Percentiles rank a stretch among this genome's conserved stretches.
phyloP scores from a whole-genome alignment of 2,113 vertebrate species.

The Gasterosteus aculeatus region DNA sequence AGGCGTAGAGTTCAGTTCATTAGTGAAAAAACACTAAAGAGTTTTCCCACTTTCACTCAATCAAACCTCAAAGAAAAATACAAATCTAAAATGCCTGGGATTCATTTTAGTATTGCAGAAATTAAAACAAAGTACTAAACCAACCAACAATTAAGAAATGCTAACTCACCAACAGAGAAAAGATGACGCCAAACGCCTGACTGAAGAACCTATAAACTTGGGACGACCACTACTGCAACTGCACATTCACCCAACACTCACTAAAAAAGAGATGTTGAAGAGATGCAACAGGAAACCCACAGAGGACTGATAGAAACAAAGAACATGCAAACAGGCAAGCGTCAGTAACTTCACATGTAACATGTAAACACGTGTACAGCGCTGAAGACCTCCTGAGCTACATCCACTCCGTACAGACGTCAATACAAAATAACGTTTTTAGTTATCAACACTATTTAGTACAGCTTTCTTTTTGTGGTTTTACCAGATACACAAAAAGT shows the following conservation, averaged over 20 bases:
- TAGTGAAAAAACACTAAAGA: not conserved
- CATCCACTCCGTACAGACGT: too few relatives aligned
- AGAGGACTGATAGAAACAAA: conserved; percentile 5
- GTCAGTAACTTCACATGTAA: not conserved
- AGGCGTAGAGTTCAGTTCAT: not conserved
- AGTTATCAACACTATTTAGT: too few relatives aligned
- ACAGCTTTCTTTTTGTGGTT: too few relatives aligned
- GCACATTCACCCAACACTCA: not conserved
- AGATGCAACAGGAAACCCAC: conserved; percentile 54
- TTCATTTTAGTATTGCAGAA: not conserved
- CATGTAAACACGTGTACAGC: too few relatives aligned
- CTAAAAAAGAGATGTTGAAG: conserved; percentile 12
- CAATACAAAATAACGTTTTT: too few relatives aligned
- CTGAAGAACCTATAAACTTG: not conserved
- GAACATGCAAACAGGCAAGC: too few relatives aligned
- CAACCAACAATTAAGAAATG: not conserved
- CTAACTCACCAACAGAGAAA: conserved; percentile 48
- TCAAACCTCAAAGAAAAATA: not conserved
- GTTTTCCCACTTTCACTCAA: not conserved
- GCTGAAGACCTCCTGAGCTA: too few relatives aligned
- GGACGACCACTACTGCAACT: not conserved
- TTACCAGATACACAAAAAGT: too few relatives aligned
- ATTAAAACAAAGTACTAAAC: not conserved
- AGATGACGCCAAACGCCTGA: not conserved
- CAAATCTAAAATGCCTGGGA: not conserved